Evolutionary conservation across 2,888 invertebrate species (phyloP).

Genomic region (Tipula unca): DNA sequence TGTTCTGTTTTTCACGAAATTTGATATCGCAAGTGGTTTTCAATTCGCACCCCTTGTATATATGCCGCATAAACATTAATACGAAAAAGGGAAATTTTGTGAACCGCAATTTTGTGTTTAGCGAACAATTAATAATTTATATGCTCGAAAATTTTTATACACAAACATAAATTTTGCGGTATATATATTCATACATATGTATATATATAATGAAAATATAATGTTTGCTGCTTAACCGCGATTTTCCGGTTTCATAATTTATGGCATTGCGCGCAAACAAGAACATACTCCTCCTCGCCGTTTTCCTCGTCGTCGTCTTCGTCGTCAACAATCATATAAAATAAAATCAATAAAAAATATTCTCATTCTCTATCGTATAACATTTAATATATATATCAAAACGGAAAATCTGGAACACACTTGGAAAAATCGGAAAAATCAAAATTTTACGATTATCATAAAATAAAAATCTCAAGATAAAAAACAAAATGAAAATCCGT

Average conservation of each 20-base stretch:
- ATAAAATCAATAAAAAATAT: background rate
- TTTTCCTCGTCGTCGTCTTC: too few species aligned
- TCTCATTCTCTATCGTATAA: background rate
- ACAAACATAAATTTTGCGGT: slow-evolving; percentile 2
- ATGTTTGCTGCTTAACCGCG: background rate
- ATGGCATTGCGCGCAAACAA: background rate
- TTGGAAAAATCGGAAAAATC: slow-evolving; percentile 1
- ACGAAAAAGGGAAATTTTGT: background rate
- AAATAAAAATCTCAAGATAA: background rate
- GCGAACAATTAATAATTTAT: background rate
- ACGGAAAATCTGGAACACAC: background rate
- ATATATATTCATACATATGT: too few species aligned
- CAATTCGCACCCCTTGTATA: background rate
- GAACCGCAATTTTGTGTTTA: background rate
- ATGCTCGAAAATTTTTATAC: background rate
- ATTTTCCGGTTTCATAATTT: background rate
- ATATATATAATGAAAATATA: background rate
- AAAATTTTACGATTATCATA: slow-evolving; percentile 17
- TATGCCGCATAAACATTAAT: background rate
- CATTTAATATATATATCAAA: background rate
- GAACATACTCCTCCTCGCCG: background rate
- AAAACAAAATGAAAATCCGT: slow-evolving; percentile 9
- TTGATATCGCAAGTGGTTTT: background rate
- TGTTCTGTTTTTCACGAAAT: background rate
- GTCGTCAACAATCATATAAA: background rate